Base-by-base conservation (phyloP, 2,888 invertebrate species). In the Alviniconcha strummeri region DNA sequence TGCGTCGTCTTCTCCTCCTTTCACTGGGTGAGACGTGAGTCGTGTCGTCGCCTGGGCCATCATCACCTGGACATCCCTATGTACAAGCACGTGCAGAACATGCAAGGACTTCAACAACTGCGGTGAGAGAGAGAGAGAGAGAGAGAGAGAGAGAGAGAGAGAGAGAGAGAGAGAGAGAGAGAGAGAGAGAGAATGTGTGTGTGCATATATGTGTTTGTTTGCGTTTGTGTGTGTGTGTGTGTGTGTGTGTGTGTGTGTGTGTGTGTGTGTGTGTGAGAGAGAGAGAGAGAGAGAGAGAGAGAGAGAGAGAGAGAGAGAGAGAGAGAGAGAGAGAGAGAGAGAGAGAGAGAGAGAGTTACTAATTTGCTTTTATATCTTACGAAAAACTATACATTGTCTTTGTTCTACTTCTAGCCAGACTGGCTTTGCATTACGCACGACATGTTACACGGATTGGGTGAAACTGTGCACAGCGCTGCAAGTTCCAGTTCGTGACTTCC, bases 11-110 rank as follows among this genome's bases (percentile, higher is more conserved):
- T 80, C 69, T 80, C 80, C 9, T 60, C 80, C 52, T 56, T 80
- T n/a, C 80, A 80, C 36, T 69, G 80, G 69, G 19, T 80, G n/a
- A 67, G 80, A 56, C 80, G 80, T 17, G 15, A n/a, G 69, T 80
- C 80, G 9, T 80, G 80, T n/a, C 80, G 69, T 11, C 69, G 55
- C 54, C 67, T 69, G 6, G 6, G 19, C 6, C 80, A 80, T 69
- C 19, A n/a, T 9, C 80, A 80, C 80, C 52, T 13, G n/a, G 4
- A 11, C 54, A 69, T 80, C 36, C 11, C 69, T 55, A 67, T n/a
- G 7, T 36, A 69, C 64, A 54, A 11, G 19, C 80, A 80, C 69
- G 13, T 54, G 17, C 64, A 69, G 4, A 80, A 80, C 69, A 54
- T 60, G 15, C n/a, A 80, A n/a, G 80, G 80, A 11, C 80, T 80